Base-by-base conservation (phyloP, 2,888 invertebrate species). In the Amblyjoppa fuscipennis region DNA sequence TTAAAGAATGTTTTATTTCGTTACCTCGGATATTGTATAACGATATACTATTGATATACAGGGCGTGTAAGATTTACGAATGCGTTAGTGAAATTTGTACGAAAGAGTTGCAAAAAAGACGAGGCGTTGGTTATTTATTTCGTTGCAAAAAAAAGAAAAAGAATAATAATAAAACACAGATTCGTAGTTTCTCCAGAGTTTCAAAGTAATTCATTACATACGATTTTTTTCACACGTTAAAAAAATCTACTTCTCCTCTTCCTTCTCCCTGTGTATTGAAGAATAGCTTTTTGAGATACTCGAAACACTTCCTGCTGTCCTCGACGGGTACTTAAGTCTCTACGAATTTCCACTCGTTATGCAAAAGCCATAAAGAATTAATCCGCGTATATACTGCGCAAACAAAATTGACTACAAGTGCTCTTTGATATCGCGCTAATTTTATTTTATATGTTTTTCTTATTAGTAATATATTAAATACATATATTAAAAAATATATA, bases 391-490 rank as follows among this genome's bases (percentile, higher is more conserved):
- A 76, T 16, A 20, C 16, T 45, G 71, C 28, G 56, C 11, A 11
- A 25, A 59, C 34, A 79, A 73, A 79, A 85, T 73, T 41, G 51
- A 45, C 83, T 82, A 85, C 88, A 86, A 85, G 87, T 87, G 80
- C 45, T 68, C 84, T 74, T 6, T 6, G 81, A 87, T 85, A 68
- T 73, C 85, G 88, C 87, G 77, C 81, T 61, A 6, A 7, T n/a
- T n/a, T n/a, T n/a, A n/a, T n/a, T n/a, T n/a, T n/a, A n/a, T 45
- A 45, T 69, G 38, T 66, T 38, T 75, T 45, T 64, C 34, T 25
- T 41, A 51, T 53, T 20, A 20, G 20, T 70, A 70, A 6, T 34
- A 34, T 34, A 34, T 34, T 34, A 34, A 34, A 34, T 34, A 34
- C 0, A 0, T 34, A 34, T 34, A 20, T 34, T 34, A 34, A 4